These are phyloP conservation scores for Diuraphis noxia DNA, from an alignment of 1,140 invertebrate species.

Conservation along the genomic window DNA sequence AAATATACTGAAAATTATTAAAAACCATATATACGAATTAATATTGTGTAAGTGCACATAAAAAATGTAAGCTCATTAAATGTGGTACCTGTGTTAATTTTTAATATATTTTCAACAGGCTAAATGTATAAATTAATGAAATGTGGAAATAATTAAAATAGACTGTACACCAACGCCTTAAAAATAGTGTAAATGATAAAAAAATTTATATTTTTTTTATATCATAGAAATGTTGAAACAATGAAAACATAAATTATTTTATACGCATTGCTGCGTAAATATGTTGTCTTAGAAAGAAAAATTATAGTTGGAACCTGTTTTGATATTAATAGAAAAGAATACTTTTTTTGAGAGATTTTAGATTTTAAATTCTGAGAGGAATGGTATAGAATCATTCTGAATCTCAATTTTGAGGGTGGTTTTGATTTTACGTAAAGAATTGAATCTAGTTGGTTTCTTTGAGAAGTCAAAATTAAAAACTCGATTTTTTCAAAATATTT, in stretches of 20 bases:
- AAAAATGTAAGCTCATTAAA: conserved; percentile 1
- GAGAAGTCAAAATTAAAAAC: too few relatives aligned
- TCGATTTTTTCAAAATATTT: too few relatives aligned
- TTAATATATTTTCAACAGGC: neutral
- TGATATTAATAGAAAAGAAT: neutral
- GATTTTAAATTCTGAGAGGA: too few relatives aligned
- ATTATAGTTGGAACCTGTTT: neutral
- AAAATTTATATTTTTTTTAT: neutral
- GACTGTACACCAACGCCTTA: neutral
- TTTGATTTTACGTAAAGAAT: too few relatives aligned
- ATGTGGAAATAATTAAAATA: conserved; percentile 7
- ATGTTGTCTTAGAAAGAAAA: neutral
- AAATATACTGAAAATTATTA: neutral
- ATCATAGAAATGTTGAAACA: neutral
- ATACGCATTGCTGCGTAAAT: neutral
- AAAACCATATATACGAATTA: neutral
- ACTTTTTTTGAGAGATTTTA: neutral
- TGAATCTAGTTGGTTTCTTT: too few relatives aligned
- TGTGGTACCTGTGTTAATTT: neutral
- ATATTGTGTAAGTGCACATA: neutral
- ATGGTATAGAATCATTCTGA: too few relatives aligned
- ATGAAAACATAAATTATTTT: neutral
- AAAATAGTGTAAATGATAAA: neutral
- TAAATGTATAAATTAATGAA: neutral
- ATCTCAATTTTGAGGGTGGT: too few relatives aligned